Conservation (phyloP, 2,113 vertebrate genomes). For the Aptenodytes patagonicus region DNA sequence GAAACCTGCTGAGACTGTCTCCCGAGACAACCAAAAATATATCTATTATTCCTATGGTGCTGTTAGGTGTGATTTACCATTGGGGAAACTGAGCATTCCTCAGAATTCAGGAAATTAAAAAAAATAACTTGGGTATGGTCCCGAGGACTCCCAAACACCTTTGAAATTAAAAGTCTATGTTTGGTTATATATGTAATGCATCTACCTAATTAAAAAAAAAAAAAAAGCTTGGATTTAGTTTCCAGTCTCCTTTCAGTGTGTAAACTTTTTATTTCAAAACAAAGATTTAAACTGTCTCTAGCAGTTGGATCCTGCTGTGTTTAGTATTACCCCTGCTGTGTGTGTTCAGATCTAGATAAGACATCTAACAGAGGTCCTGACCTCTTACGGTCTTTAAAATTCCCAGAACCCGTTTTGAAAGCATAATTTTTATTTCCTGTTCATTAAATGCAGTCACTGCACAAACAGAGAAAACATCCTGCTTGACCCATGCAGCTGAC, state of each 20-base stretch:
- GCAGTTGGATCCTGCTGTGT: background rate
- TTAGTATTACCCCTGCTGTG: slow-evolving; percentile 3
- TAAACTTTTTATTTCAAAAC: background rate
- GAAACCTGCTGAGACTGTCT: background rate
- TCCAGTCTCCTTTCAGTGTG: background rate
- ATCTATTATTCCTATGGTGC: background rate
- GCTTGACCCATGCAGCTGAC: background rate
- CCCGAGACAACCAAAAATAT: background rate
- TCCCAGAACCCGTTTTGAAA: background rate
- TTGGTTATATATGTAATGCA: background rate
- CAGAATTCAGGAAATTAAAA: background rate
- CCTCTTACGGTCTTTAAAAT: background rate
- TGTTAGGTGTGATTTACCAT: background rate
- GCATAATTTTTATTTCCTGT: background rate
- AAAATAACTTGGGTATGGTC: background rate
- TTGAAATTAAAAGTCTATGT: background rate
- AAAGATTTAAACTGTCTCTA: background rate
- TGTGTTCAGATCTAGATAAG: slow-evolving; percentile 22
- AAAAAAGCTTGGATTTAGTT: background rate
- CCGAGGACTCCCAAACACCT: background rate
- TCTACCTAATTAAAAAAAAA: background rate
- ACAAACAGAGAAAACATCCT: background rate
- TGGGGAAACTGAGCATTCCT: background rate
- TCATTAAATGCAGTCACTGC: background rate
- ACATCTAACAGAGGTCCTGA: background rate